A percentile compares a stretch with the other conserved stretches of the same genome.
phyloP scores from a whole-genome alignment of 1,140 invertebrate species.

The Piezodorus guildinii region DNA sequence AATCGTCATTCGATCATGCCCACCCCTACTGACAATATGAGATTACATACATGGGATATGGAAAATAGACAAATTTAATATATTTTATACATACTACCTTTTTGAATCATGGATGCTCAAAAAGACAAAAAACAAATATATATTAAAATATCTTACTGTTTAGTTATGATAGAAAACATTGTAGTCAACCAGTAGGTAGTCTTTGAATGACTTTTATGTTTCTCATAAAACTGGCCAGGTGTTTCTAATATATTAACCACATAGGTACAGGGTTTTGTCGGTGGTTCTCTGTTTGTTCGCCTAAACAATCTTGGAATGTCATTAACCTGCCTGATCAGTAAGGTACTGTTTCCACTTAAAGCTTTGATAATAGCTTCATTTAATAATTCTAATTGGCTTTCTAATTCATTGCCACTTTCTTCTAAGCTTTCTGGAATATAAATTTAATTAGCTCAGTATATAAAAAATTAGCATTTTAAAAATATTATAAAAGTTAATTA shows the following conservation, averaged over 20 bases:
- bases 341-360: conserved; percentile 42
- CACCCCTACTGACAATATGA: too few species aligned
- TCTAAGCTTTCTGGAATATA: conserved; percentile 37
- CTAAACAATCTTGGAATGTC: conserved; percentile 87
- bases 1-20: too few species aligned
- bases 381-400: conserved; percentile 39
- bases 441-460: neutral
- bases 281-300: conserved; percentile 79
- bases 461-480: neutral
- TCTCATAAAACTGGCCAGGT: conserved; percentile 46
- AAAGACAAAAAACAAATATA: too few species aligned
- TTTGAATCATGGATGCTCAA: too few species aligned
- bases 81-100: too few species aligned
- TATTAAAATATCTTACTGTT: conserved; percentile 42
- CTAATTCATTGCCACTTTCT: conserved; percentile 38
- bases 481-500: conserved; percentile 3
- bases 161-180: conserved; percentile 50
- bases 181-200: conserved; percentile 42
- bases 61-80: too few species aligned
- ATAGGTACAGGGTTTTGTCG: conserved; percentile 65
- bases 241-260: conserved; percentile 54
- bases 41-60: too few species aligned
- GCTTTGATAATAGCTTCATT: conserved; percentile 45
- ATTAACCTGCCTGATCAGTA: conserved; percentile 59
- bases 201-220: conserved; percentile 41